Evolutionary conservation across 2,113 vertebrate genomes (phyloP).

Genomic region (Prochilodus magdalenae): DNA sequence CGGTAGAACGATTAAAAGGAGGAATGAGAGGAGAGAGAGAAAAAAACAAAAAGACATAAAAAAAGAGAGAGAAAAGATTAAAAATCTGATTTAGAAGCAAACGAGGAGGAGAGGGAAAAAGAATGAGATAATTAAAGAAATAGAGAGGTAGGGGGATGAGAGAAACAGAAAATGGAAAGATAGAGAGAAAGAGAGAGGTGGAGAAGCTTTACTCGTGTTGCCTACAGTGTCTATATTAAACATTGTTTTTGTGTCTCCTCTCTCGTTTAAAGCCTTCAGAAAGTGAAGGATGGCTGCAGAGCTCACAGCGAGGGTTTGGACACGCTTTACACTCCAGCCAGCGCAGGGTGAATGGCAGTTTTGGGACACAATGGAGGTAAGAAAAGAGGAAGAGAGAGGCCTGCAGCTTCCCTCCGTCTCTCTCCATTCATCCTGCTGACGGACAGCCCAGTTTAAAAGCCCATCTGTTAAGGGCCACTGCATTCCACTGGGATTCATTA

Average conservation of each 20-base stretch:
- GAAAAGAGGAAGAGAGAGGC: conserved; percentile 19
- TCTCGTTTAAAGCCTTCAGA: background rate
- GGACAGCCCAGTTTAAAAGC: conserved; percentile 43
- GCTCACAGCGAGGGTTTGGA: conserved; percentile 2
- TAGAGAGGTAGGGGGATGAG: background rate
- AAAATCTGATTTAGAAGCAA: too few species aligned
- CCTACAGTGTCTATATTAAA: too few species aligned
- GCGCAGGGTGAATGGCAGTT: conserved; percentile 38
- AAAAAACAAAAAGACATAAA: too few species aligned
- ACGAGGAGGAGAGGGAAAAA: too few species aligned
- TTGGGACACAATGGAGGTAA: conserved; percentile 26
- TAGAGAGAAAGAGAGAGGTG: background rate
- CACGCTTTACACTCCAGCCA: conserved; percentile 23
- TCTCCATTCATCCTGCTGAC: conserved; percentile 22
- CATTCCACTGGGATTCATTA: conserved; percentile 30
- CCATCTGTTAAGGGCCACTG: conserved; percentile 25
- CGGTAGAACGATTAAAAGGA: too few species aligned
- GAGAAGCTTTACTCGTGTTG: background rate
- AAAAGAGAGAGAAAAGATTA: too few species aligned
- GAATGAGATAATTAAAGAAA: background rate
- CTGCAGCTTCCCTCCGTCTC: conserved; percentile 3
- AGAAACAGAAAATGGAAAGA: too few species aligned
- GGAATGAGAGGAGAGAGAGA: too few species aligned
- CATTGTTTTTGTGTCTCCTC: too few species aligned
- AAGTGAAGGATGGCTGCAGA: background rate